Percentiles rank a stretch among this genome's conserved stretches.
These are phyloP conservation scores for Girardinichthys multiradiatus DNA, from an alignment of 2,113 vertebrate genomes.

Conservation along the genomic window DNA sequence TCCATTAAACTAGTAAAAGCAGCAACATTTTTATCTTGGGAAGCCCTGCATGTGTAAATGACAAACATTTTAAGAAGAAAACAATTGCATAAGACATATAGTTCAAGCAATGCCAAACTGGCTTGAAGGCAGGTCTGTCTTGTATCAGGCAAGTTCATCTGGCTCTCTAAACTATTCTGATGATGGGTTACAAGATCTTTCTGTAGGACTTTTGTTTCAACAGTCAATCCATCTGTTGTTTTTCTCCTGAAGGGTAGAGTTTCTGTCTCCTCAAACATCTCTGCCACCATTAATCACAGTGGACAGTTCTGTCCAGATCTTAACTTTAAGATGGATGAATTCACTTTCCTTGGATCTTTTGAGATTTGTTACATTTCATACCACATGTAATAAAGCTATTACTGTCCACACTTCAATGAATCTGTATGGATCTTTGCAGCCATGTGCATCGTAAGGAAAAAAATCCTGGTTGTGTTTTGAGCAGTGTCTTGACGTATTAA, in stretches of 20 bases:
- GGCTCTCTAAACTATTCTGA: background rate
- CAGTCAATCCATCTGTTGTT: background rate
- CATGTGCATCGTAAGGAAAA: background rate
- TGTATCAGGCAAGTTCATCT: background rate
- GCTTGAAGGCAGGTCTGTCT: background rate
- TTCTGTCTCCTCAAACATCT: slow-evolving; percentile 29
- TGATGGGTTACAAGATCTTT: background rate
- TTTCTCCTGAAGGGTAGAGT: background rate
- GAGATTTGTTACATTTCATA: slow-evolving; percentile 35
- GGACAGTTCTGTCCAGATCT: slow-evolving; percentile 40
- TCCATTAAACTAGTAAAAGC: background rate
- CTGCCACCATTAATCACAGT: slow-evolving; percentile 53
- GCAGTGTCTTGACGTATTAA: slow-evolving; percentile 32
- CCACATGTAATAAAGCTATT: slow-evolving; percentile 25
- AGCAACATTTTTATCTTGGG: background rate
- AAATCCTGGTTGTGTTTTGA: background rate
- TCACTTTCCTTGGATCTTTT: slow-evolving; percentile 37
- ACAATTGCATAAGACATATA: background rate
- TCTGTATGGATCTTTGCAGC: slow-evolving; percentile 1
- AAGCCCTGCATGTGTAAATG: background rate
- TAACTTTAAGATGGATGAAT: slow-evolving; percentile 56
- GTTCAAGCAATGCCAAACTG: background rate
- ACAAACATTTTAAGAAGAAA: background rate
- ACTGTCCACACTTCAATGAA: slow-evolving; percentile 23
- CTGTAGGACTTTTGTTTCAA: background rate